Evolutionary conservation across 2,888 invertebrate genomes (phyloP), one percentile per base, ranked within the genome.

Genomic region (Lycophotia porphyrea): DNA sequence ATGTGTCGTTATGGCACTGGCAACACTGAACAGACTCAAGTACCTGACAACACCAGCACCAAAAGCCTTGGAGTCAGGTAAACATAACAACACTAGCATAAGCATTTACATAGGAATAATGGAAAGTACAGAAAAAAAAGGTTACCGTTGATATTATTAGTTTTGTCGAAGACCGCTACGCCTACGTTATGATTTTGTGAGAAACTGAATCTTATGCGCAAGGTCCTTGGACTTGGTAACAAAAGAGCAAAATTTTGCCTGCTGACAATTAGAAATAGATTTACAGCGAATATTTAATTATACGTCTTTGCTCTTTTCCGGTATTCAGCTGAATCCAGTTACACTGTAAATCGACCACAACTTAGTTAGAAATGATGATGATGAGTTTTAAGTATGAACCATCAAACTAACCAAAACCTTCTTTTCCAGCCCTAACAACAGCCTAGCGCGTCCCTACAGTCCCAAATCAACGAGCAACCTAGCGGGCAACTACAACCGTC

Each of bases 371-470:
- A 61, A 36, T 36, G 11, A 31, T 18, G 2, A 61, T 61, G n/a
- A 7, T 39, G 61, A 61, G n/a, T n/a, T n/a, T 15, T 63, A 0
- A n/a, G 5, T 13, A 13, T 11, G 36, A 13, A n/a, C 27, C 39
- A 44, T 49, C 11, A 31, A 31, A 52, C 4, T n/a, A 31, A 42
- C 31, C 15, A 42, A 60, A 31, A 18, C 1, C 3, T 31, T 42
- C 3, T 58, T 58, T 93, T 91, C 5, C 92, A 97, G 97, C 82
- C 97, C 97, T 15, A 97, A 95, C 91, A 97, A 96, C 88, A 97
- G 97, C 83, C 93, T 97, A 4, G 95, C 93, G 42, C 95, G 97
- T 9, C 94, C 97, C 0, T 95, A 95, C 88, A 97, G 97, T 71
- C 97, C 97, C 0, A 95, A 97, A 71, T 94, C 95, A 0, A 90